Base-by-base conservation (phyloP, 2,797 vertebrate species). In the Podarcis siculus region DNA sequence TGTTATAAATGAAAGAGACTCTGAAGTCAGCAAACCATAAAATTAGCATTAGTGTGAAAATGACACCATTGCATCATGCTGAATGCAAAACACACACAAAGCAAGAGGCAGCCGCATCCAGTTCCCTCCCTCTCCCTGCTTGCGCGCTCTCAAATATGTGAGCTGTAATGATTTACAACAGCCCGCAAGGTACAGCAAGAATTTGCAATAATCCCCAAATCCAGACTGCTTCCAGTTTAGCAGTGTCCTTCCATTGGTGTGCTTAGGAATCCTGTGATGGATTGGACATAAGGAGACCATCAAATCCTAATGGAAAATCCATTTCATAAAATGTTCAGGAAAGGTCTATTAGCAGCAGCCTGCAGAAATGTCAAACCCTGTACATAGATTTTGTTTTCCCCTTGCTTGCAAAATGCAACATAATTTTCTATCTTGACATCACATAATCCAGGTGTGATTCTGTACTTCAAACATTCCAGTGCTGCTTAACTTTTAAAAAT, bases 1-100 rank as follows among this genome's bases (percentile, higher is more conserved):
- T 69, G 78, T 83, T 94, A 95, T 0, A 89, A 92, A 95, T 91
- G 92, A 64, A 92, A 90, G 83, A 37, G 8, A 90, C 91, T 89
- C 91, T 55, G 89, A 91, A 95, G 89, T 81, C 90, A 96, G 92
- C 89, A 94, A 94, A 93, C 90, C 95, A 94, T 94, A 95, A 95
- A 96, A 96, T 95, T 90, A 93, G 84, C 89, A 93, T 94, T 95
- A 95, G 89, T 1, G 1, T 89, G 92, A 86, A 95, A 94, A 92
- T 89, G 85, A 93, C 92, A 90, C 77, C 82, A 81, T 89, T 95
- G 94, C 91, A 92, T 95, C 91, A 92, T 90, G 88, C 82, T 73
- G 86, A 77, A 86, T 21, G 79, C 87, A 92, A 91, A 94, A 73
- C 78, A 91, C 91, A 58, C 49, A 30, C 17, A 84, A 39, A 66